Evolutionary conservation across 2,888 invertebrate genomes (phyloP).

Genomic region (Thereva unica): DNA sequence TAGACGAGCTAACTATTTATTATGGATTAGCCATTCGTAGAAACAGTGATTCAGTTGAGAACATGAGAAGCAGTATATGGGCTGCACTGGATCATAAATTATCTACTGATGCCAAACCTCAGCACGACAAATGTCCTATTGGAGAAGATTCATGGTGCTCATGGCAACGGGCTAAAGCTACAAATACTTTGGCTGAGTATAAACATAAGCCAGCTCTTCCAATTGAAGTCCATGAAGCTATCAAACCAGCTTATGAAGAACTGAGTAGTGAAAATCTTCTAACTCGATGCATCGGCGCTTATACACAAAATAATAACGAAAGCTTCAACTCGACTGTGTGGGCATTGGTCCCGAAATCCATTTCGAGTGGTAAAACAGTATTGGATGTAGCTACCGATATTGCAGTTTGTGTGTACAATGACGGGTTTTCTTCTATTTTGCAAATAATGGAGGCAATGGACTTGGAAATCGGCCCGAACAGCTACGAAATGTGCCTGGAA

Average conservation of each 20-base stretch:
- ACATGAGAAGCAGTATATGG: slow-evolving; percentile 18
- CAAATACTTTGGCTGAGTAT: slow-evolving; percentile 19
- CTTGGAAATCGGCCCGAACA: too few relatives aligned
- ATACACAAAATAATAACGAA: slow-evolving; percentile 28
- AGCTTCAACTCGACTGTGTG: slow-evolving; percentile 24
- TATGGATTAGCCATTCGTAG: slow-evolving; percentile 4
- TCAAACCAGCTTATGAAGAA: too few relatives aligned
- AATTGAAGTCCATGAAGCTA: too few relatives aligned
- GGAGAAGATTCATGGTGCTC: slow-evolving; percentile 23
- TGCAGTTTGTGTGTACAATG: slow-evolving; percentile 36
- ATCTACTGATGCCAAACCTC: slow-evolving; percentile 1
- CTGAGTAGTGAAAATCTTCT: too few relatives aligned
- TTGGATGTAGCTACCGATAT: slow-evolving; percentile 28
- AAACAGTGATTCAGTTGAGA: too few relatives aligned
- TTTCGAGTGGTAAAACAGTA: slow-evolving; percentile 30
- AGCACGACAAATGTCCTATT: slow-evolving; percentile 9
- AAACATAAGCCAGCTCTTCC: too few relatives aligned
- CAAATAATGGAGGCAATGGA: slow-evolving; percentile 33
- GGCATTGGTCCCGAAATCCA: slow-evolving; percentile 23
- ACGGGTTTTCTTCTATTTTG: slow-evolving; percentile 29
- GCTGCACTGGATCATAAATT: neutral
- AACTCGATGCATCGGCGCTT: slow-evolving; percentile 13
- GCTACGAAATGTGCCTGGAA: too few relatives aligned
- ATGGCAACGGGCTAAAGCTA: slow-evolving; percentile 12
- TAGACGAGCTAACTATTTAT: slow-evolving; percentile 1